Conservation (phyloP, 2,113 vertebrate species). For the Ginglymostoma cirratum region DNA sequence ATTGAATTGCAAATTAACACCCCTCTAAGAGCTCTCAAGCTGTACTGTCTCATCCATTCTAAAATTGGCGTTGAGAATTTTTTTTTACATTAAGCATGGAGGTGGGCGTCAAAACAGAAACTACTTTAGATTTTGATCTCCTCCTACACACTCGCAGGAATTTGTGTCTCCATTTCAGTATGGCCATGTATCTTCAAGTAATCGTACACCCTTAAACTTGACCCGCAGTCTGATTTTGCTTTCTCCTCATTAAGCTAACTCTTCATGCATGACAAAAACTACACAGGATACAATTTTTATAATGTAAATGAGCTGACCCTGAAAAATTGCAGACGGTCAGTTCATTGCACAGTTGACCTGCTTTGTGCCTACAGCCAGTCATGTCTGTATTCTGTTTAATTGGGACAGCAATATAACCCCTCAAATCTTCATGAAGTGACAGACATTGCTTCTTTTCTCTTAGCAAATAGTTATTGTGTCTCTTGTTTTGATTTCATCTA, state of each 20-base stretch:
- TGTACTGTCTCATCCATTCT: too few species aligned
- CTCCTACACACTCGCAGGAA: neutral
- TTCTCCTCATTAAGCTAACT: neutral
- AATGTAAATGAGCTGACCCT: neutral
- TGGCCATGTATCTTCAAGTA: neutral
- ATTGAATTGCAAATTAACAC: neutral
- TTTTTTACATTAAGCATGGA: too few species aligned
- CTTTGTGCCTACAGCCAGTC: neutral
- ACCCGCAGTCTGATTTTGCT: neutral
- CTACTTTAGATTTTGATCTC: neutral
- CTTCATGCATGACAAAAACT: neutral
- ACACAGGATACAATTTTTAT: neutral
- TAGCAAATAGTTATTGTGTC: neutral
- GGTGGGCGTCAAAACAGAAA: too few species aligned
- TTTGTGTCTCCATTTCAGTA: neutral
- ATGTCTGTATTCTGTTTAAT: neutral
- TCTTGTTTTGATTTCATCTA: neutral
- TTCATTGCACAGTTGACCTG: neutral
- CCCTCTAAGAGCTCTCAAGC: too few species aligned
- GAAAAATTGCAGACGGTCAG: neutral
- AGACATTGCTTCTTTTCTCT: neutral
- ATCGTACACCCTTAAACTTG: neutral
- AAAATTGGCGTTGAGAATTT: neutral
- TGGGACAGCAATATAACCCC: neutral
- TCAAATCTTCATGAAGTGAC: neutral